Base-by-base conservation (phyloP, 1,140 invertebrate genomes). In the Heliconius eleuchia region DNA sequence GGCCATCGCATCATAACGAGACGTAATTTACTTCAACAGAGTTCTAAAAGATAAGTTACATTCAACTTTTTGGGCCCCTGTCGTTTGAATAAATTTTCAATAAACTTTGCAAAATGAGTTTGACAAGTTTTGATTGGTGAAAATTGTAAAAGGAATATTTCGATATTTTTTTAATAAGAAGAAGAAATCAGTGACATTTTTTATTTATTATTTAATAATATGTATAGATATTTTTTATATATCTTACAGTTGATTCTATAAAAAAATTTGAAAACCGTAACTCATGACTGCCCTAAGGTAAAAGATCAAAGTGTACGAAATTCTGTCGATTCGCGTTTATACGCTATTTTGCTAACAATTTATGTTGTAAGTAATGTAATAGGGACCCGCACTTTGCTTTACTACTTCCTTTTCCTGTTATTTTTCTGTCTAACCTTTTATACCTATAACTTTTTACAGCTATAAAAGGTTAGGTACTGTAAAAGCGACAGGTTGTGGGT, bases 71-170 rank as follows among this genome's bases (percentile, higher is more conserved):
- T 75, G 82, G 79, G 85, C 84, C 84, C 86, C 84, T 86, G 88
- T 89, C 88, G 86, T 88, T 89, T 90, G 86, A 89, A 87, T 90
- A 90, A 91, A 89, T 87, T 91, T 89, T 90, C 83, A 85, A 87
- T 88, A 84, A 88, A 89, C 75, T 85, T 90, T 85, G 82, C 82
- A 88, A 88, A 91, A 87, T 84, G 85, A 91, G 84, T 91, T 91
- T 87, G 84, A 80, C 81, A 87, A 91, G 86, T 89, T 88, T 82
- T 87, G 85, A 88, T 89, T 89, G 86, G 85, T 85, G 87, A 78
- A 81, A 87, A 87, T 88, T 85, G 81, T 85, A 85, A 76, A 85
- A 82, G 82, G 80, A 80, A 80, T 71, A 84, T 77, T 74, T 52
- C 78, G 72, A 66, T 80, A 80, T 30, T 52, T 57, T 72, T 76